Base-by-base conservation (phyloP, 2,888 invertebrate genomes). In the Caenorhabditis sp. region DNA sequence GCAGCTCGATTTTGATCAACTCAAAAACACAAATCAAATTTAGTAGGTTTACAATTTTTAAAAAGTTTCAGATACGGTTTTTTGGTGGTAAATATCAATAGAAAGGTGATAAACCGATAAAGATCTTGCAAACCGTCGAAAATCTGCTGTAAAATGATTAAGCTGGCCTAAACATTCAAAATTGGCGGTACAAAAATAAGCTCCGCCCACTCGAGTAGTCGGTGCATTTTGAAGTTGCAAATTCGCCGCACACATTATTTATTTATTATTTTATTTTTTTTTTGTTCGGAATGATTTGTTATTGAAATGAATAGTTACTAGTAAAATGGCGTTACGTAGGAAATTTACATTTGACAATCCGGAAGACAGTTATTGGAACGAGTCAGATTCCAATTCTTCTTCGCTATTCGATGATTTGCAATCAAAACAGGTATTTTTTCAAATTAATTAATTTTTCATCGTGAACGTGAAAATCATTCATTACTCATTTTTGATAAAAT, bases 291-390 rank as follows among this genome's bases (percentile, higher is more conserved):
- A 27, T 43, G 23, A 7, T 43, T 10, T 43, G 8, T 17, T 17
- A 21, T 4, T 23, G 7, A 52, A 52, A 52, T 52, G 23, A 23
- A 52, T 23, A 52, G 5, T 8, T 8, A 52, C 23, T 36, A 36
- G 20, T 53, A 60, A 56, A 25, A 83, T 82, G 83, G 74, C 79
- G 26, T 54, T 77, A 12, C 76, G 82, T 25, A 74, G 79, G 21
- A 78, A 83, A 67, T 85, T 85, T 71, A 83, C 79, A 20, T 85
- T 85, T 60, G 84, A 85, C 50, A 76, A 84, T 56, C 85, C 85
- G 0, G 85, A 85, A 61, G 85, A 85, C 63, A 81, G 81, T 53
- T 82, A 82, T 63, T 82, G 83, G 83, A 82, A 83, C 59, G 80
- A 80, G 56, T 72, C 70, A n/a, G 81, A 78, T 49, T 78, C 76